phyloP scores from a whole-genome alignment of 2,113 vertebrate species.

The Corythornis vintsioides region DNA sequence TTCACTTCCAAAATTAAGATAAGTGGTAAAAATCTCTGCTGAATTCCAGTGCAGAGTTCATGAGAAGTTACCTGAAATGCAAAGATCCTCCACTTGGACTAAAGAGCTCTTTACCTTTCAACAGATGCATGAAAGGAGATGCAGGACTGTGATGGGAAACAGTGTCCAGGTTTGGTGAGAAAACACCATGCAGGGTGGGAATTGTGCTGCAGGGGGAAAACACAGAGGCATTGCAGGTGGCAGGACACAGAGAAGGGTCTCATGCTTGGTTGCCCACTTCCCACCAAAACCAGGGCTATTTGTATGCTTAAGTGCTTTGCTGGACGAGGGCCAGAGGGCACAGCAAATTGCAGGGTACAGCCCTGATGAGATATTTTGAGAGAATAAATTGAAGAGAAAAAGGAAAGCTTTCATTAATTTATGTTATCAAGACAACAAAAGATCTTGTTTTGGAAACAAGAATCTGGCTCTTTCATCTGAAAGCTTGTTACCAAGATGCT shows the following conservation, averaged over 20 bases:
- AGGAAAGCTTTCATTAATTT: background rate
- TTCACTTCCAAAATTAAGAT: background rate
- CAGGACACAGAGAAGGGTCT: accelerated
- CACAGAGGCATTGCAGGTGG: accelerated
- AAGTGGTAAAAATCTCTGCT: background rate
- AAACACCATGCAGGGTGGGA: accelerated
- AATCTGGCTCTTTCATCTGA: background rate
- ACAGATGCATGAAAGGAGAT: accelerated
- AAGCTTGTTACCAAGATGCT: background rate
- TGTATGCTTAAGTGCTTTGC: background rate
- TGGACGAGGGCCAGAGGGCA: background rate
- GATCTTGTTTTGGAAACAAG: background rate
- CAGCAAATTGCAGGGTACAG: background rate
- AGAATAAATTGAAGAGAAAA: background rate
- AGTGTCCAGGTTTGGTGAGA: background rate
- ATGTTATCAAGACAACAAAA: background rate
- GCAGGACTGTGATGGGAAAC: background rate
- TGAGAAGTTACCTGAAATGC: background rate
- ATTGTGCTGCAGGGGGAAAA: background rate
- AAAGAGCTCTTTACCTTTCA: background rate
- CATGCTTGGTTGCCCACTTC: background rate
- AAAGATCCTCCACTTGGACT: background rate
- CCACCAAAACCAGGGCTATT: background rate
- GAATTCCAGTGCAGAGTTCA: background rate
- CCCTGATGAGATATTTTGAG: background rate